Percentiles rank a stretch among this genome's conserved stretches.
These are phyloP conservation scores for Calosoma granatense DNA, from an alignment of 1,140 invertebrate genomes.

Conservation along the genomic window DNA sequence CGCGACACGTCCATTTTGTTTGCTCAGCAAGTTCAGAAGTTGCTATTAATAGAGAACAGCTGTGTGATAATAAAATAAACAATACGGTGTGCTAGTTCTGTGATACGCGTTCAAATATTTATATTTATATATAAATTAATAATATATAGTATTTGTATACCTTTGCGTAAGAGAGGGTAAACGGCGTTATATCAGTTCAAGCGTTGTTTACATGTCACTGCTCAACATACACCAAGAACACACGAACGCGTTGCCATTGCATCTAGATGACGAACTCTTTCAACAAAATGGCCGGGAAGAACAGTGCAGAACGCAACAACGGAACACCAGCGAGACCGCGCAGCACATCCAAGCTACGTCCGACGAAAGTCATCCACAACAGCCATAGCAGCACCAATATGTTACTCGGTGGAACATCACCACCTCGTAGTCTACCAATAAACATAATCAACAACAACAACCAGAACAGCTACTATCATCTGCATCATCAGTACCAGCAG, in stretches of 20 bases:
- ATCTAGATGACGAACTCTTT: slow-evolving; percentile 10
- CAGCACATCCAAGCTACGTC: slow-evolving; percentile 3
- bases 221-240: too few species aligned
- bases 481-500: too few species aligned
- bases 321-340: not conserved
- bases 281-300: slow-evolving; percentile 10
- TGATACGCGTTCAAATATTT: slow-evolving; percentile 10
- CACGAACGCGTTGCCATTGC: slow-evolving; percentile 3
- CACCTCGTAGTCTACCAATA: not conserved
- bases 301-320: not conserved
- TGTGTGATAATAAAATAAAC: slow-evolving; percentile 9
- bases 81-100: slow-evolving; percentile 11
- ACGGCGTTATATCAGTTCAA: not conserved
- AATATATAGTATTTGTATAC: slow-evolving; percentile 7
- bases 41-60: slow-evolving; percentile 9
- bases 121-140: too few species aligned
- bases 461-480: not conserved
- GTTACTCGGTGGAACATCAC: slow-evolving; percentile 1
- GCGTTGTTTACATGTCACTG: slow-evolving; percentile 6
- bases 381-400: too few species aligned
- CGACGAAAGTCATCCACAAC: slow-evolving; percentile 4
- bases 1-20: slow-evolving; percentile 10
- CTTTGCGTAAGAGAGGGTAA: not conserved
- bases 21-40: slow-evolving; percentile 1
- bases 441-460: not conserved